Percentiles rank a stretch among this genome's conserved stretches.
These are phyloP conservation scores for Acanthopleura granulata DNA, from an alignment of 2,888 invertebrate genomes.

Conservation along the genomic window DNA sequence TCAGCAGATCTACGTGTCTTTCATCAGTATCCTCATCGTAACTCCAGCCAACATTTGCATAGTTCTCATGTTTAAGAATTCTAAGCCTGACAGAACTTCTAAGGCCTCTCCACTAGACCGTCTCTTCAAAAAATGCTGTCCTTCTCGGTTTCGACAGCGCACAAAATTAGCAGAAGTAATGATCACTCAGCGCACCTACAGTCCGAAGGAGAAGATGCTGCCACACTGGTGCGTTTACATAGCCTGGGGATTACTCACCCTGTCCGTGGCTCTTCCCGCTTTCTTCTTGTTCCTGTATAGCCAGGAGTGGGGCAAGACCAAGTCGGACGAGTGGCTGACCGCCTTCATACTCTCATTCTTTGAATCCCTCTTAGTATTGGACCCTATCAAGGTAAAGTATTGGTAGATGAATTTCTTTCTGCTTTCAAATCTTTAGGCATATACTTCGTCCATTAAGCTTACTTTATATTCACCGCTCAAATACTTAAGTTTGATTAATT, in stretches of 20 bases:
- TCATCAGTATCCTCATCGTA: slow-evolving; percentile 53
- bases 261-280: slow-evolving; percentile 54
- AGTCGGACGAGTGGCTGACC: slow-evolving; percentile 69
- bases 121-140: not conserved
- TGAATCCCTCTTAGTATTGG: slow-evolving; percentile 64
- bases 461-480: no score
- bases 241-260: slow-evolving; percentile 62
- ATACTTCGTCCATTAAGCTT: no score
- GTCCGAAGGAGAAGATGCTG: slow-evolving; percentile 25
- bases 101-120: not conserved
- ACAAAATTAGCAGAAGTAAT: not conserved
- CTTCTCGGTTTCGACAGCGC: not conserved
- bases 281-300: slow-evolving; percentile 70
- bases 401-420: not conserved
- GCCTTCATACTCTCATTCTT: slow-evolving; percentile 67
- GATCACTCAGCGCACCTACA: not conserved
- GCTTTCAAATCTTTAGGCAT: no score
- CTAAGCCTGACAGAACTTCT: slow-evolving; percentile 27
- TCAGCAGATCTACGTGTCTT: slow-evolving; percentile 38
- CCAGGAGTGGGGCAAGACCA: slow-evolving; percentile 69
- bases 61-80: slow-evolving; percentile 46
- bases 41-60: slow-evolving; percentile 62
- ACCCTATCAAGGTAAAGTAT: slow-evolving; percentile 66
- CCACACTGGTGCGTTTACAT: slow-evolving; percentile 39
- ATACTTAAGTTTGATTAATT: no score